Evolutionary conservation across 2,797 vertebrate genomes (phyloP), one percentile per base, ranked within the genome.

Genomic region (Acanthurus lineatus): DNA sequence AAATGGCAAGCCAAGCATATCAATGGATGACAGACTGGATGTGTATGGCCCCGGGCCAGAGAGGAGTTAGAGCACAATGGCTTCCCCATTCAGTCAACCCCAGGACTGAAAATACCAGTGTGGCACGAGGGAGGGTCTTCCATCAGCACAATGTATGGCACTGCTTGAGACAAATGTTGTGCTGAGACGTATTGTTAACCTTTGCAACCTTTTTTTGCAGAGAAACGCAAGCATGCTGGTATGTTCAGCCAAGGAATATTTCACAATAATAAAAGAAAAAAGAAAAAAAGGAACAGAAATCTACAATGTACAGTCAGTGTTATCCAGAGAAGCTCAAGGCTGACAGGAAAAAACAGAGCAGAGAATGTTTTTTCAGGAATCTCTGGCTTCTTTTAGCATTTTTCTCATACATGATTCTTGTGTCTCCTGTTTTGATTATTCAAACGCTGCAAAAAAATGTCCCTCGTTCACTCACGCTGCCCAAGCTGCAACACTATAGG

Each of bases 1-100:
- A 91, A 94, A 93, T 82, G 92, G 86, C 91, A 89, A 92, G 90
- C 89, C 90, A 93, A 93, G 93, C 93, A 88, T 93, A 93, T 94
- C 92, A 92, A 90, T 85, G 86, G 87, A 93, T 92, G 92, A 93
- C 92, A 91, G 93, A 90, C 90, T 88, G 92, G 92, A 90, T 90
- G 82, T 91, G 89, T 84, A 81, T 94, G 92, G 93, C 88, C 76
- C 57, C 1, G 71, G 77, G 93, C 92, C 91, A 92, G 86, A 89
- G 83, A 84, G 80, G 90, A 91, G 88, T 93, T 87, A 77, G 81
- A 73, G 86, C 86, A 91, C 89, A 91, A 93, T 89, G 84, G 88
- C 76, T 77, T 79, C 83, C 86, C 84, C 84, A 73, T 81, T 90
- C 89, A 81, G 77, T 88, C 79, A 83, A 84, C 71, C 86, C 83